Percentiles rank a stretch among this genome's conserved stretches.
Evolutionary conservation across 2,113 vertebrate species (phyloP).

Genomic region (Hydropotes inermis): DNA sequence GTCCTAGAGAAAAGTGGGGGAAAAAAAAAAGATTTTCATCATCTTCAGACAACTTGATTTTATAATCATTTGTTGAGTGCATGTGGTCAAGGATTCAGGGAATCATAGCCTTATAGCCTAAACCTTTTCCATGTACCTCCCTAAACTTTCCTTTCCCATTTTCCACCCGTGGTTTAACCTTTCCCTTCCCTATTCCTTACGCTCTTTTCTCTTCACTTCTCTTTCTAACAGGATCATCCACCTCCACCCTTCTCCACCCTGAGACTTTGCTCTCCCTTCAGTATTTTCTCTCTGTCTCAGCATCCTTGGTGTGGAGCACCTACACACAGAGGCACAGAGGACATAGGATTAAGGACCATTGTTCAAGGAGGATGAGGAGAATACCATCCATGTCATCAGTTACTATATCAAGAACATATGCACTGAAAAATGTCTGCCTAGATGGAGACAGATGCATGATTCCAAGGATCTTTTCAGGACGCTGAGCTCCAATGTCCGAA

Average conservation of each 20-base stretch:
- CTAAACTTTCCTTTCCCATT: background rate
- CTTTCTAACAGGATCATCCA: background rate
- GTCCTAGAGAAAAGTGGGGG: background rate
- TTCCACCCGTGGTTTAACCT: background rate
- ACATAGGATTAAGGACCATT: background rate
- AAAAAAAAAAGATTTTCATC: too few relatives aligned
- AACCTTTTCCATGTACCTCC: background rate
- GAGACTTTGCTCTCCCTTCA: background rate
- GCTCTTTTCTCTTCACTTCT: background rate
- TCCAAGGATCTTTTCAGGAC: background rate
- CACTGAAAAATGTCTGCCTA: background rate
- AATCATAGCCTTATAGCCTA: background rate
- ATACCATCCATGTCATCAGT: background rate
- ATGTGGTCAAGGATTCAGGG: background rate
- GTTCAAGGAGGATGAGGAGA: background rate
- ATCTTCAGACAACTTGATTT: background rate
- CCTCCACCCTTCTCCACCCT: fast-evolving
- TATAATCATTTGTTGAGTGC: background rate
- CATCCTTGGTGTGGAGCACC: background rate
- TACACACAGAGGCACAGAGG: background rate
- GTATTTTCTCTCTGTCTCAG: background rate
- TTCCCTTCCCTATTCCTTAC: background rate
- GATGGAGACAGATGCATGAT: background rate
- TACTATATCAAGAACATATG: background rate
- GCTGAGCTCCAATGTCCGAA: background rate